Conservation (phyloP, 2,113 vertebrate genomes). For the Pyxicephalus adspersus region DNA sequence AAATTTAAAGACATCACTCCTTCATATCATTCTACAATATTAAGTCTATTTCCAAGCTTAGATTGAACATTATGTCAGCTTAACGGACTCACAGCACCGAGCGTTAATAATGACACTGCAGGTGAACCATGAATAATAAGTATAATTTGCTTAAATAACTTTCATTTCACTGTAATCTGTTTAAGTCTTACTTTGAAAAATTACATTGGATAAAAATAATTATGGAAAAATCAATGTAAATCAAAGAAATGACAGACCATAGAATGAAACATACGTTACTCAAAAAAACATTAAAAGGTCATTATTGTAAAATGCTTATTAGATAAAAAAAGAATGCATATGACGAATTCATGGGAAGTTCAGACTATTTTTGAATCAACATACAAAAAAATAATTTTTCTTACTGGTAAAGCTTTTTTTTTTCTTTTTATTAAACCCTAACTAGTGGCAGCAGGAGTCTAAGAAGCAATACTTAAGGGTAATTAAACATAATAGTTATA, state of each 20-base stretch:
- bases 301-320: not conserved
- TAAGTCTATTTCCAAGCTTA: constrained; percentile 30
- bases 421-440: no score
- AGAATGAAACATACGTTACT: constrained; percentile 2
- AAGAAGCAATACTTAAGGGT: no score
- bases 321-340: not conserved
- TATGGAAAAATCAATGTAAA: constrained; percentile 29
- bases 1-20: not conserved
- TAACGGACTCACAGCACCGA: not conserved
- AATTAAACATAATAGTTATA: no score
- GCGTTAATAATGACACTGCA: constrained; percentile 36
- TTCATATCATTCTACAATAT: constrained; percentile 33
- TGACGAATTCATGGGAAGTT: no score
- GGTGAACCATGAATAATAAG: constrained; percentile 36
- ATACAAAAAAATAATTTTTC: no score
- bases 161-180: constrained; percentile 35
- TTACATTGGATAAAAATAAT: constrained; percentile 40
- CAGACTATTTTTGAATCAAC: no score
- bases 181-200: constrained; percentile 36
- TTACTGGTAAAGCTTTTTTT: no score
- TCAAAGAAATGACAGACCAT: constrained; percentile 9
- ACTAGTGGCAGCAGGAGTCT: no score
- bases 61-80: constrained; percentile 32
- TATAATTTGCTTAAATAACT: constrained; percentile 41
- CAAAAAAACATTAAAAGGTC: not conserved